These are phyloP conservation scores for Arizona elegans DNA, from an alignment of 2,113 vertebrate genomes.

Conservation along the genomic window DNA sequence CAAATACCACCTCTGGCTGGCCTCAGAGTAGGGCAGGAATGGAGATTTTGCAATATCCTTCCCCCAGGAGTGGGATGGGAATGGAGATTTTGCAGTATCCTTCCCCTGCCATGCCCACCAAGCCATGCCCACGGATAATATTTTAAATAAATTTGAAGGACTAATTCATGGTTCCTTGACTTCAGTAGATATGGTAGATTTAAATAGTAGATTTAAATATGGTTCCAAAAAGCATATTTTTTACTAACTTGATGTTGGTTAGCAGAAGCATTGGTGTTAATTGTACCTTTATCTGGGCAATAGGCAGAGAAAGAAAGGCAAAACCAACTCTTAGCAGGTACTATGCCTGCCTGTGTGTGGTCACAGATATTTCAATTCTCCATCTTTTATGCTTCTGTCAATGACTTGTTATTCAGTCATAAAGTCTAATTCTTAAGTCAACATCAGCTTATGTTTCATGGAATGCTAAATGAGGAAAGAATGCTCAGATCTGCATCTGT, in stretches of 20 bases:
- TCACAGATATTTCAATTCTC: slow-evolving; percentile 55
- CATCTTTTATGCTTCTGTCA: slow-evolving; percentile 62
- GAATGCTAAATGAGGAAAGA: slow-evolving; percentile 57
- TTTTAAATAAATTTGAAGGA: neutral
- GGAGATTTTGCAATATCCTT: no score
- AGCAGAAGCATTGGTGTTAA: accelerated
- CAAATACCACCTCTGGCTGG: no score
- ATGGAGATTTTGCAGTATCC: no score
- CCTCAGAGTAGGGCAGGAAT: no score
- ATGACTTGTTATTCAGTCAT: slow-evolving; percentile 62
- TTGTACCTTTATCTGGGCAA: neutral
- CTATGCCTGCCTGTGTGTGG: slow-evolving; percentile 62
- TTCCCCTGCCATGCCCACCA: no score
- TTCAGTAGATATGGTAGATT: neutral
- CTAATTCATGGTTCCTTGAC: neutral
- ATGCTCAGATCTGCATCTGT: slow-evolving; percentile 60
- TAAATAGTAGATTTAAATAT: neutral
- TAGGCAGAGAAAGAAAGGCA: neutral
- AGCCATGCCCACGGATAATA: neutral
- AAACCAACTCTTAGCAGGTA: neutral
- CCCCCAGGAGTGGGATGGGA: no score
- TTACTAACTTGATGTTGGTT: neutral
- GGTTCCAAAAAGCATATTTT: neutral
- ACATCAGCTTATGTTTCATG: slow-evolving; percentile 66
- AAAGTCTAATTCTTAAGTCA: slow-evolving; percentile 67